Conservation (phyloP, 2,797 vertebrate species). For the Carduelis carduelis region DNA sequence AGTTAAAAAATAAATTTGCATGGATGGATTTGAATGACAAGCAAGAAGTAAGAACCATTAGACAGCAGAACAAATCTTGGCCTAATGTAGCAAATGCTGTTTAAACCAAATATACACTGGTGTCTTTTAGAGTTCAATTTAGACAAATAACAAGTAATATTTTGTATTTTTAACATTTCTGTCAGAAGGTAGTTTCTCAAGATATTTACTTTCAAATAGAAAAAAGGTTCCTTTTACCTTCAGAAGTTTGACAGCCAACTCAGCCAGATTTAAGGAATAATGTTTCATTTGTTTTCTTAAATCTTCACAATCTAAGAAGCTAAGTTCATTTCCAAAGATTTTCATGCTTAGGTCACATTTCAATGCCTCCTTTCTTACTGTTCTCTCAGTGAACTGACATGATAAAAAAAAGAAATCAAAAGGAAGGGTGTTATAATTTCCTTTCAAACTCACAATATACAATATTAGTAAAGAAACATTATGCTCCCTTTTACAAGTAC, state of each 20-base stretch:
- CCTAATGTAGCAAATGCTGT: not conserved
- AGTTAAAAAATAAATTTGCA: not conserved
- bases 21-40: not conserved
- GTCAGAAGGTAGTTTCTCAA: not conserved
- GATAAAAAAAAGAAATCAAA: not conserved
- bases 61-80: not conserved
- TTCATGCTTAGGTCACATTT: conserved; percentile 80
- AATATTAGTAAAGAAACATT: not conserved
- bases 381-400: conserved; percentile 74
- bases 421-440: not conserved
- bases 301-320: conserved; percentile 78
- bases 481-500: not conserved
- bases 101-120: not conserved
- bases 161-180: not conserved
- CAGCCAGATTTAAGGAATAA: conserved; percentile 78
- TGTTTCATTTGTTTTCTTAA: conserved; percentile 69
- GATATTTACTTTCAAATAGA: not conserved
- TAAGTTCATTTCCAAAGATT: conserved; percentile 85
- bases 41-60: not conserved
- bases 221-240: conserved; percentile 77
- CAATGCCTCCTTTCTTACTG: conserved; percentile 14
- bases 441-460: not conserved
- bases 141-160: not conserved
- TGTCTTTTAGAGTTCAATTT: not conserved
- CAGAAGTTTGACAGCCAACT: conserved; percentile 80